Evolutionary conservation across 2,888 invertebrate genomes (phyloP), one percentile per base, ranked within the genome.

Genomic region (Philereme vetulata): DNA sequence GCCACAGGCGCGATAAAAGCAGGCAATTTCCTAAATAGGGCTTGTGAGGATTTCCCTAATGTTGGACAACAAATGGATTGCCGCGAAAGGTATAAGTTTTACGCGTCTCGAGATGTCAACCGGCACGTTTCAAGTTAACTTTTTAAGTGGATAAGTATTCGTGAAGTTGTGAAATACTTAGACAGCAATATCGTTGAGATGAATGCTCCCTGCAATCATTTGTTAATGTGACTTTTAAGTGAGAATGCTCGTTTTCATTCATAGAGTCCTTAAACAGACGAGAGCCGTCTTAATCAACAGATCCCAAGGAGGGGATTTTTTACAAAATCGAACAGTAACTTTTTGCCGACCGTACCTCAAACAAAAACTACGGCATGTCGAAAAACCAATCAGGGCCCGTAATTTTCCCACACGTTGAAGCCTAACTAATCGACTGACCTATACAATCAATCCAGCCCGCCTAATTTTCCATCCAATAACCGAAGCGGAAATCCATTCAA

Each of bases 1-100:
- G 82, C 85, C 86, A 80, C 84, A 81, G 76, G 70, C 78, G 78
- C 84, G 86, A 88, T 86, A 88, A 86, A 85, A 57, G 81, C 78
- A 86, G 79, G 81, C 87, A 88, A 88, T 88, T 86, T 88, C 78
- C 86, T 86, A 87, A 88, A 88, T 87, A 87, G 84, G 82, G 78
- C 85, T 87, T 84, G 79, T 75, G 84, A 81, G 87, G 86, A 86
- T 86, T 87, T 86, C 82, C 85, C 82, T 86, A 86, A 88, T 83
- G 86, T 85, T 76, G 80, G 80, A 79, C 83, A 85, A 86, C 86
- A 85, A 84, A 86, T 85, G 84, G 82, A 87, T 88, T 86, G 83
- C 79, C 76, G 72, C 76, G 75, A 75, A 61, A 60, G 62, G 63
- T 67, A 60, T 62, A 67, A 65, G 59, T 68, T 65, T 58, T 42